A percentile compares a stretch with the other conserved stretches of the same genome.
phyloP scores from a whole-genome alignment of 2,888 invertebrate species.

The Ligdia adustata region DNA sequence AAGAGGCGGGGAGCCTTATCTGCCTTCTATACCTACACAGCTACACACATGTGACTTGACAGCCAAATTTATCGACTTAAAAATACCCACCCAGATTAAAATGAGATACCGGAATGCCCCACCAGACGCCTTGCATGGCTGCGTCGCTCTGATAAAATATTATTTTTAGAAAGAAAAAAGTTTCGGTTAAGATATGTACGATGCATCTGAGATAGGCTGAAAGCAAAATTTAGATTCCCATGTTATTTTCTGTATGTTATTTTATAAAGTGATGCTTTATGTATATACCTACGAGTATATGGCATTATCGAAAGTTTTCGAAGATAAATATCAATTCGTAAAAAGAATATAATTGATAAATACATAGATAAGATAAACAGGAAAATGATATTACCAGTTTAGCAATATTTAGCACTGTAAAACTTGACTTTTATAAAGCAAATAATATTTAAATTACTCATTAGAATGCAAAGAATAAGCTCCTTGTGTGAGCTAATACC shows the following conservation, averaged over 20 bases:
- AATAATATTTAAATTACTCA: no score
- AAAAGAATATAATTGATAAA: no score
- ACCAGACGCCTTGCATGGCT: constrained; percentile 45
- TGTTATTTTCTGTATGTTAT: constrained; percentile 1
- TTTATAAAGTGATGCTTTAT: not conserved
- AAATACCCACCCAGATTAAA: constrained; percentile 78
- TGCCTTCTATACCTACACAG: no score
- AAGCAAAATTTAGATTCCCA: constrained; percentile 39
- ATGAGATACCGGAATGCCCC: constrained; percentile 64
- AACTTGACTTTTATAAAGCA: no score
- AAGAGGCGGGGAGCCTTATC: constrained; percentile 74
- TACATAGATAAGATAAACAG: no score
- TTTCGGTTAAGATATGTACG: constrained; percentile 41
- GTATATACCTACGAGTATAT: constrained; percentile 5
- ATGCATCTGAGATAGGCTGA: constrained; percentile 29
- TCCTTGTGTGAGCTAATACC: constrained; percentile 42
- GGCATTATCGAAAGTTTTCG: no score
- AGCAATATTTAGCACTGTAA: no score
- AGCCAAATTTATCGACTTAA: constrained; percentile 81
- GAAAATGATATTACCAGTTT: no score
- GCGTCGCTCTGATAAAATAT: constrained; percentile 59
- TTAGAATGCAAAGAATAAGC: constrained; percentile 37
- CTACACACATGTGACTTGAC: constrained; percentile 76
- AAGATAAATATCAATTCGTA: no score
- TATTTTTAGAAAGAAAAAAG: constrained; percentile 51